Conservation (phyloP, 1,140 invertebrate species). For the Maconellicoccus hirsutus region DNA sequence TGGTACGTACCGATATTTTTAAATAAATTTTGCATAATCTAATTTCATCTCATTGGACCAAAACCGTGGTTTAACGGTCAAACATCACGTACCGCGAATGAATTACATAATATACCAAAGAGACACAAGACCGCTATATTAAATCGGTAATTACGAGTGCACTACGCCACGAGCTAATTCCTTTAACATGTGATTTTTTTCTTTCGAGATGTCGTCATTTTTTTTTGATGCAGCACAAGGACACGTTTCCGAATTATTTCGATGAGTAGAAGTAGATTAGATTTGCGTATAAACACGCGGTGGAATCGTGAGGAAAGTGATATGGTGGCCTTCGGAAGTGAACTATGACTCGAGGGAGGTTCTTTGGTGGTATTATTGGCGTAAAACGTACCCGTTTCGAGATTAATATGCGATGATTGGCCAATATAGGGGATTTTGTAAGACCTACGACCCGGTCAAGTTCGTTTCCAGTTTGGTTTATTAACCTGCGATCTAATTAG, state of each 20-base stretch:
- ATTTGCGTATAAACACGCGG: background rate
- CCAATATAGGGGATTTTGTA: no score
- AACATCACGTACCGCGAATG: no score
- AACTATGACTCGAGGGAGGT: background rate
- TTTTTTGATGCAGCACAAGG: background rate
- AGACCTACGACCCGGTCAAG: no score
- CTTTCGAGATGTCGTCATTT: background rate
- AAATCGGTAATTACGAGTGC: background rate
- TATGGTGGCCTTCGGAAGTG: background rate
- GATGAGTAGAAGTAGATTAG: background rate
- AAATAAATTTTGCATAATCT: background rate
- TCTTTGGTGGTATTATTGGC: background rate
- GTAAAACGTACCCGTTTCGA: background rate
- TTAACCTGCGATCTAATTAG: no score
- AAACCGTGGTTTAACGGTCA: no score
- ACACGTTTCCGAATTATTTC: background rate
- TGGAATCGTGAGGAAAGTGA: background rate
- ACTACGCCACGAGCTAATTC: background rate
- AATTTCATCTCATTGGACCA: no score
- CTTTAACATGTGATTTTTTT: background rate
- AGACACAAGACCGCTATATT: background rate
- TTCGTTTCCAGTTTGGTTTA: no score
- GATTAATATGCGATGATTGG: background rate
- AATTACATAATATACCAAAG: no score
- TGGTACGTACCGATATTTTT: constrained; percentile 35